Base-by-base conservation (phyloP, 2,113 vertebrate species). In the Cheilinus undulatus region DNA sequence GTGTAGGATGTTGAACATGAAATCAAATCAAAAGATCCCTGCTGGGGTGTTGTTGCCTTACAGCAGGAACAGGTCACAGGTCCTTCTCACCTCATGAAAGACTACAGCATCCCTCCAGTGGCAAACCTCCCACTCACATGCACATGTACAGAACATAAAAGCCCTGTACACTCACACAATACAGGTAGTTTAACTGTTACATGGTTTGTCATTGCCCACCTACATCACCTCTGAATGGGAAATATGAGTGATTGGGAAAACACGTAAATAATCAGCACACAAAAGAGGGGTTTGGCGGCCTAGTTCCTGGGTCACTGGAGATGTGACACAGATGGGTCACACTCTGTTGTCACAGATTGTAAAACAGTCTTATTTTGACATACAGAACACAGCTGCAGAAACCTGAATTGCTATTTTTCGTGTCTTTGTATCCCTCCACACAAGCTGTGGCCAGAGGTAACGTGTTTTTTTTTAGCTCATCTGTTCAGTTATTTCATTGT, bases 101-200 rank as follows among this genome's bases (percentile, higher is more conserved):
- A 58, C 11, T 19, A 53, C 64, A 32, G 8, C 7, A 52, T 2
- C 14, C 50, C 15, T 6, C 50, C 6, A 20, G 23, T 48, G 50
- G 8, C 66, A 61, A 17, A 5, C 83, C 50, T 83, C 85, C 88
- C 76, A 81, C 86, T 81, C 78, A 67, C 63, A 38, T 5, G 34
- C 57, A 24, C 27, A 43, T 22, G 43, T 9, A 26, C 46, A 73
- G 28, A 30, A 59, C 36, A 46, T 14, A 24, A 22, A 69, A 38
- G 23, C 23, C 38, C 34, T 27, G 22, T 8, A 36, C 51, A 20
- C 62, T 57, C 64, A 17, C 27, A 69, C 73, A 79, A 22, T 19
- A 58, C 76, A 87, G 77, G 84, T 72, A 43, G 50, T 30, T 81
- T 14, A 36, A 46, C 58, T 20, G 54, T 80, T 74, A 73, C 20